phyloP scores from a whole-genome alignment of 2,113 vertebrate species.

The Vulpes ferrilata region DNA sequence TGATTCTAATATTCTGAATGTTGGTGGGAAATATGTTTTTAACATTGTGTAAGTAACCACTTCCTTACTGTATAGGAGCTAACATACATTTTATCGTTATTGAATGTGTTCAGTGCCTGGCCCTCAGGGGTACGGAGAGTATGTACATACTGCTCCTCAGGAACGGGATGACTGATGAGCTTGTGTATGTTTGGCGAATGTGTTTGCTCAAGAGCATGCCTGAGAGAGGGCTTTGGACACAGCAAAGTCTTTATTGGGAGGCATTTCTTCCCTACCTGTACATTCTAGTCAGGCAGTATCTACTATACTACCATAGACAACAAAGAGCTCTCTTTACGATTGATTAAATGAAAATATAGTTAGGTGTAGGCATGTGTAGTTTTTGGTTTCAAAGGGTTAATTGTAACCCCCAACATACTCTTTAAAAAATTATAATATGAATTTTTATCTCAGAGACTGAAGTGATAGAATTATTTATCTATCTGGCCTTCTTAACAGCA shows the following conservation, averaged over 20 bases:
- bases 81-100: neutral
- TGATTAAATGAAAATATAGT: conserved; percentile 25
- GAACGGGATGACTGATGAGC: neutral
- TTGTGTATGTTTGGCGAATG: neutral
- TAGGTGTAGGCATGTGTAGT: neutral
- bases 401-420: neutral
- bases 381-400: conserved; percentile 16
- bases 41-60: neutral
- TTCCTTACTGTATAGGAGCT: neutral
- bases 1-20: neutral
- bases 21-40: conserved; percentile 30
- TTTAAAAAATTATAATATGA: neutral
- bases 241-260: neutral
- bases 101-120: neutral
- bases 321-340: neutral
- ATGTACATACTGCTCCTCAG: neutral
- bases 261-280: neutral
- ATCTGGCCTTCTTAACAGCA: neutral
- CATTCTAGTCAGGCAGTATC: neutral
- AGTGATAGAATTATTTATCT: neutral
- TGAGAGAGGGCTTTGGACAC: neutral
- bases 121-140: neutral
- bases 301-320: neutral
- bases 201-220: too few species aligned
- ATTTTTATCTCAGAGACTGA: neutral